A percentile compares a stretch with the other conserved stretches of the same genome.
These are phyloP conservation scores for Ardeotis arabs DNA, from an alignment of 2,113 vertebrate species.

Conservation along the genomic window DNA sequence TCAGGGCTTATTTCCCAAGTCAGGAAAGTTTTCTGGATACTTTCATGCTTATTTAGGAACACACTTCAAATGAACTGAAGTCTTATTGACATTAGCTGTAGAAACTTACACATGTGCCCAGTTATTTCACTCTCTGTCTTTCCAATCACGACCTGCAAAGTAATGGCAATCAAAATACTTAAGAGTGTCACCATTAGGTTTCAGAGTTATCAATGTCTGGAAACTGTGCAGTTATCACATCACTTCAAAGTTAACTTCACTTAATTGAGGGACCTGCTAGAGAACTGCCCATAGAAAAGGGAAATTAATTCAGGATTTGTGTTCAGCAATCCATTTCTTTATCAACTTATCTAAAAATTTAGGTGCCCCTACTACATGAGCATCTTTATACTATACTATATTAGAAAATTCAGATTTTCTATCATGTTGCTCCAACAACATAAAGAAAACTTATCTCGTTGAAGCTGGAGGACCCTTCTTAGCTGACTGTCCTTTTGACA, in stretches of 20 bases:
- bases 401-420: background rate
- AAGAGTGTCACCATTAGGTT: background rate
- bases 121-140: background rate
- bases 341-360: background rate
- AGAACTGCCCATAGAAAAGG: background rate
- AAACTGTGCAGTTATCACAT: background rate
- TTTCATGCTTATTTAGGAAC: background rate
- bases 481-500: background rate
- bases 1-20: background rate
- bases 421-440: background rate
- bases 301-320: background rate
- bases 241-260: background rate
- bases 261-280: background rate
- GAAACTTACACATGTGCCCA: background rate
- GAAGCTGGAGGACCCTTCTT: background rate
- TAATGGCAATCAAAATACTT: background rate
- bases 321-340: background rate
- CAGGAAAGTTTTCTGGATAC: background rate
- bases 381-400: background rate
- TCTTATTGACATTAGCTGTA: background rate
- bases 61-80: background rate
- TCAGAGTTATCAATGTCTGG: background rate
- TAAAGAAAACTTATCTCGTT: background rate
- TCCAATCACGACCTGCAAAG: background rate
- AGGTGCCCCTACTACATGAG: background rate